Percentiles rank a stretch among this genome's conserved stretches.
Conservation (phyloP, 2,797 vertebrate species). For the Columba guinea region DNA sequence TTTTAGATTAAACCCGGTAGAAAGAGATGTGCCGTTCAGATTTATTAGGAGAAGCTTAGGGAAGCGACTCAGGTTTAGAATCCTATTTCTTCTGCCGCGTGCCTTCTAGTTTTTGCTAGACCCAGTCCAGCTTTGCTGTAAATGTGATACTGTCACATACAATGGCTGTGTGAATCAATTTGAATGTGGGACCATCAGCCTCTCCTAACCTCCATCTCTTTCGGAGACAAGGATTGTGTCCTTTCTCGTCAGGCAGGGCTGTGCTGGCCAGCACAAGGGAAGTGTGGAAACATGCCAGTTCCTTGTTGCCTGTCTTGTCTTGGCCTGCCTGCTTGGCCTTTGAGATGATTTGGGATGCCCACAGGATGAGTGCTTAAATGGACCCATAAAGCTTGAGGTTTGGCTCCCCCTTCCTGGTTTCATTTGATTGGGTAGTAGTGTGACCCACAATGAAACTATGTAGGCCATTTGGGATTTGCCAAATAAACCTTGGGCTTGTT, state of each 20-base stretch:
- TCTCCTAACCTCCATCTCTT: neutral
- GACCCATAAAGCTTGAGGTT: conserved; percentile 45
- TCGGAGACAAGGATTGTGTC: neutral
- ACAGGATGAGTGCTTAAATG: conserved; percentile 11
- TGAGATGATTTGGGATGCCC: conserved; percentile 14
- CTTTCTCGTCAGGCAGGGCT: neutral
- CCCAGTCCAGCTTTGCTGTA: neutral
- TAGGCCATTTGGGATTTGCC: conserved; percentile 14
- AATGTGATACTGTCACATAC: neutral
- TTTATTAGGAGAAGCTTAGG: neutral
- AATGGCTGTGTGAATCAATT: neutral
- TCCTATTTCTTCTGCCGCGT: neutral
- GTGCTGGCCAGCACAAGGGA: neutral
- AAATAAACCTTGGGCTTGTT: conserved; percentile 33
- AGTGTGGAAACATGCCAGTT: neutral
- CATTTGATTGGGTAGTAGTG: neutral
- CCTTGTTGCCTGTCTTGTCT: neutral
- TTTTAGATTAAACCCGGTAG: neutral
- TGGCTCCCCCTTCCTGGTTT: conserved; percentile 29
- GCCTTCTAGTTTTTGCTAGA: neutral
- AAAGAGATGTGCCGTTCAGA: neutral
- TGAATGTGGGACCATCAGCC: neutral
- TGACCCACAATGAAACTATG: conserved; percentile 13
- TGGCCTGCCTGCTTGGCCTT: neutral
- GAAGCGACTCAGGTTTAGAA: neutral